Conservation (phyloP, 2,888 invertebrate species). For the Ectobius pallidus region DNA sequence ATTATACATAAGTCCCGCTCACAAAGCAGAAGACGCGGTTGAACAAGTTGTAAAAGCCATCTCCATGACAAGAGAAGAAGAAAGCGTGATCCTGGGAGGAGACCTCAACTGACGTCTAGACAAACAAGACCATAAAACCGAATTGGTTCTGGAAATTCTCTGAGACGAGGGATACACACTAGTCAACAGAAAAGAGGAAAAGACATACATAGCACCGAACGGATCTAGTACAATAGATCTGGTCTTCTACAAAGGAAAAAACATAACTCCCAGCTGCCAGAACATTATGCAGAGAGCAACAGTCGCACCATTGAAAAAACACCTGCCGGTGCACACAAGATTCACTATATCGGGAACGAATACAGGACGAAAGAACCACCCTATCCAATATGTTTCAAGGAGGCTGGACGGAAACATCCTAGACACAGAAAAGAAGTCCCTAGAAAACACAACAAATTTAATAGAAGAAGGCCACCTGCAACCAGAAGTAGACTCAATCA, state of each 20-base stretch:
- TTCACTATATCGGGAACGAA: no score
- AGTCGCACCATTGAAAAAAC: no score
- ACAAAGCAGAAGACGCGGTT: neutral
- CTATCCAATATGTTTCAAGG: no score
- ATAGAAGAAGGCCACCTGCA: no score
- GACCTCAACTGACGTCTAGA: neutral
- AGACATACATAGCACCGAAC: neutral
- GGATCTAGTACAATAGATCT: slow-evolving; percentile 1
- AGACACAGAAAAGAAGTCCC: no score
- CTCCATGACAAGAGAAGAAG: neutral
- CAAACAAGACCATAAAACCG: neutral
- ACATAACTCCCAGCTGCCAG: no score
- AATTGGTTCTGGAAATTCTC: neutral
- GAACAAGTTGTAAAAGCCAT: neutral
- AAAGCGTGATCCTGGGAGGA: neutral
- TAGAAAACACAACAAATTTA: no score
- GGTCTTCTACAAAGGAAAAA: neutral
- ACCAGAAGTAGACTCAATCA: no score
- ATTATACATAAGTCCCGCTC: neutral
- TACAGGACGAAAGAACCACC: no score
- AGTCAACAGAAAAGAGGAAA: neutral
- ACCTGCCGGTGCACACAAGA: no score
- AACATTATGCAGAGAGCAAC: no score
- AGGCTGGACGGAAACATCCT: no score
- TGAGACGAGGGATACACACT: neutral